A percentile compares a stretch with the other conserved stretches of the same genome.
Evolutionary conservation across 2,113 vertebrate genomes (phyloP).

Genomic region (Rousettus leschenaultii): DNA sequence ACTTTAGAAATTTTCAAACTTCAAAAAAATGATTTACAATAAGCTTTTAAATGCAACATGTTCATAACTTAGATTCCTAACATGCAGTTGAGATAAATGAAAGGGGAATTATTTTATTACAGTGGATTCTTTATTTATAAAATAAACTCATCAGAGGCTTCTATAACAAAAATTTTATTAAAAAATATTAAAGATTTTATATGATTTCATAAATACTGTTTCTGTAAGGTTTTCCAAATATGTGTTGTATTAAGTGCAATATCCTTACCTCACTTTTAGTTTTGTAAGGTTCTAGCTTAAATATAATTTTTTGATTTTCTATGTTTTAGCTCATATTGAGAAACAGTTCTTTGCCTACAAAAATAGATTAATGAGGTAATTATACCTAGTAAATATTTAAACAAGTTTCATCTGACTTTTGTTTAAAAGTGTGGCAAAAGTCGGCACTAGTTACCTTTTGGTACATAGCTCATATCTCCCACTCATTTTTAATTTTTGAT

Average conservation of each 20-base stretch:
- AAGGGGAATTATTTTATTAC: background rate
- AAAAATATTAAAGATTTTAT: conserved; percentile 16
- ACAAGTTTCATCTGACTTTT: background rate
- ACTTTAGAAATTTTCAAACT: background rate
- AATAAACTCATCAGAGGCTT: background rate
- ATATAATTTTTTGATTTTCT: conserved; percentile 16
- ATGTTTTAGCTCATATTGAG: conserved; percentile 10
- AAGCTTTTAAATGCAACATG: background rate
- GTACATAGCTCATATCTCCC: background rate
- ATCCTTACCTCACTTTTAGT: background rate
- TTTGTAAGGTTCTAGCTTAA: conserved; percentile 20
- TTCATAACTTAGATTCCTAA: background rate
- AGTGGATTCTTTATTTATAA: background rate
- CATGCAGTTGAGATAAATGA: background rate
- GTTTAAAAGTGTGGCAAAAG: conserved; percentile 30
- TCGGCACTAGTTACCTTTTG: conserved; percentile 6
- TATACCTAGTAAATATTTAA: conserved; percentile 16
- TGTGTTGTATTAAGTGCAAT: background rate
- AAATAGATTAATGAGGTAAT: conserved; percentile 35
- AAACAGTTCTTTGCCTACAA: conserved; percentile 15
- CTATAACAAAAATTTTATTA: background rate
- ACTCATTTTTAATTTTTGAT: background rate
- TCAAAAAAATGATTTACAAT: background rate
- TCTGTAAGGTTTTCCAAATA: conserved; percentile 13
- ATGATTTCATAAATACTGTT: background rate